Evolutionary conservation across 2,797 vertebrate species (phyloP), one percentile per base, ranked within the genome.

Genomic region (Morus bassanus): DNA sequence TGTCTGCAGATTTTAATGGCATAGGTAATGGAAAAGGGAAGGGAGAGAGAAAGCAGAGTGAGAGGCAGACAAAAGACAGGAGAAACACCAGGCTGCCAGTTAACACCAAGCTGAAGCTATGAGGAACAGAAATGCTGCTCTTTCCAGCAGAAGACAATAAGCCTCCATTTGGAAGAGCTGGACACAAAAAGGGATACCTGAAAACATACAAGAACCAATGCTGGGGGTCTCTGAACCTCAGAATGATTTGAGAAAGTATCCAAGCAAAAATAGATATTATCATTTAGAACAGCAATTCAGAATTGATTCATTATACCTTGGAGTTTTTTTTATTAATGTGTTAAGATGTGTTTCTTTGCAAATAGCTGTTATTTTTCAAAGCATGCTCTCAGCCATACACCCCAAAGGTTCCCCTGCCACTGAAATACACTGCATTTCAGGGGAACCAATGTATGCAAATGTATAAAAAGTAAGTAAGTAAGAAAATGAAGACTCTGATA

Each of bases 351-450:
- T 11, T 37, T 23, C 46, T 48, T 35, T 48, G 59, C 46, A 4
- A 11, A 27, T 3, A 33, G 69, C 21, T 41, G 4, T 2, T 9
- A 8, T 6, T 43, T 31, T 7, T 2, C 60, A 74, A 23, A 25
- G 31, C 31, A 5, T 0, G 21, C 17, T 19, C 27, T 31, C 43
- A 70, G 51, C 56, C 61, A 30, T 18, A 6, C 28, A 6, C 21
- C n/a, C 70, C 19, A 16, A 3, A 11, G 56, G 11, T 13, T n/a
- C 59, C 73, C 51, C 21, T 7, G 2, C 2, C 46, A 24, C 22
- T 2, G 18, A 37, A 23, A 57, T 0, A 2, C 14, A 2, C 19
- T 2, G 3, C 1, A 2, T 13, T 30, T 9, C 0, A 0, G 24
- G 53, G 28, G 8, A 22, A 15, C 31, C 19, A 43, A 4, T 1